Evolutionary conservation across 2,113 vertebrate species (phyloP), one percentile per base, ranked within the genome.

Genomic region (Hassar affinis): DNA sequence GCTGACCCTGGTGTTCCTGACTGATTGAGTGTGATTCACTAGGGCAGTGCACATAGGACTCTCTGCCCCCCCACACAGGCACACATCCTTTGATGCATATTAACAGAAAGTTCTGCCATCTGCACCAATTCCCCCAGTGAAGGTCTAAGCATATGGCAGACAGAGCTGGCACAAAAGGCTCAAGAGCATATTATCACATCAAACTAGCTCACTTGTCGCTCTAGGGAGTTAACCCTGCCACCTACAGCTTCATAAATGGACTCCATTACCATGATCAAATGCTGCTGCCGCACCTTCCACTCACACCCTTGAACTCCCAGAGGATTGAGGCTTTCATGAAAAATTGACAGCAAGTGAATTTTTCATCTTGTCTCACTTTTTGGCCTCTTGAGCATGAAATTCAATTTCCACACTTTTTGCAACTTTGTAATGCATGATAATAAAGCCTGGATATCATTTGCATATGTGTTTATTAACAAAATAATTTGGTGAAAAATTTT

Each of bases 181-280:
- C 80, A 71, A 18, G 71, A 79, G 80, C 79, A 74, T 51, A 87
- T 87, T 87, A 87, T 87, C 86, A 87, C 82, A 87, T 87, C 86
- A 87, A 87, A 85, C 86, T 79, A 30, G 14, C 62, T 76, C 51
- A 33, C 76, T 80, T 8, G 27, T 68, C 38, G 45, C 80, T 69
- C 84, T 27, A 42, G 86, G 80, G 86, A 83, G 69, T 84, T 79
- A 45, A 79, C 82, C 80, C 72, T 17, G 38, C 74, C 86, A 87
- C 86, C 52, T 72, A 80, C n/a, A 6, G 61, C 84, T 80, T 83
- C 84, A 83, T 87, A 87, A 87, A 85, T 54, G 69, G 59, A 77
- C 84, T 80, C 83, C 77, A 87, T 87, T 87, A 87, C 86, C 81
- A 79, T 78, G 57, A 87, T 87, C 84, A 87, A 87, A 87, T 45